A percentile compares a stretch with the other conserved stretches of the same genome.
phyloP scores from a whole-genome alignment of 2,888 invertebrate species.

The Phasia obesa region DNA sequence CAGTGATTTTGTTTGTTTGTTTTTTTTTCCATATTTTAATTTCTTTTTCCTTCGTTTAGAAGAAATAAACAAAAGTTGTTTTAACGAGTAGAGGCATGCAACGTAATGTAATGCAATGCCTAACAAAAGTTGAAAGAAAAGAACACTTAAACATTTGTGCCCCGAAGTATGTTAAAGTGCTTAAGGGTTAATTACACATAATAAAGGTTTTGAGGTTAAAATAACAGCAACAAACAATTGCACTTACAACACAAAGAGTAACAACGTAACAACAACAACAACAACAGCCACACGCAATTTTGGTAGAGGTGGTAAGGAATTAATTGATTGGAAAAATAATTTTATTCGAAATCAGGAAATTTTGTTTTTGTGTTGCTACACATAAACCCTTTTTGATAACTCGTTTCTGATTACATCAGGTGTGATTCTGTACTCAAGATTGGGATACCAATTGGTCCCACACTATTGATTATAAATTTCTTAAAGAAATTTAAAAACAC shows the following conservation, averaged over 20 bases:
- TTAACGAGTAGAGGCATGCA: conserved; percentile 34
- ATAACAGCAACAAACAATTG: conserved; percentile 44
- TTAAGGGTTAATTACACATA: conserved; percentile 69
- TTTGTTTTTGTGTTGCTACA: too few relatives aligned
- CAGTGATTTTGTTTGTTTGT: conserved; percentile 32
- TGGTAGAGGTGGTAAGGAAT: background rate
- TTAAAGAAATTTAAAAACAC: too few relatives aligned
- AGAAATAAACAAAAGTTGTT: conserved; percentile 1
- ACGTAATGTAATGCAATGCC: conserved; percentile 22
- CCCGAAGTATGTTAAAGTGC: conserved; percentile 60
- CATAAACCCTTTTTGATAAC: too few relatives aligned
- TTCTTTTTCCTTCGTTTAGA: background rate
- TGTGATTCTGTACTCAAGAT: too few relatives aligned
- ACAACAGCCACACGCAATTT: background rate
- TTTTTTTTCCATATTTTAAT: too few relatives aligned
- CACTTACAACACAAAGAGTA: conserved; percentile 13
- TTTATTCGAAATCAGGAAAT: too few relatives aligned
- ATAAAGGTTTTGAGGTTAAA: conserved; percentile 70
- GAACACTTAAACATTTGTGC: conserved; percentile 49
- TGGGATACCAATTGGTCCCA: too few relatives aligned
- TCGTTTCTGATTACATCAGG: too few relatives aligned
- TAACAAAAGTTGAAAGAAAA: conserved; percentile 27
- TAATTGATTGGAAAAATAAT: background rate
- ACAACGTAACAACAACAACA: conserved; percentile 17
- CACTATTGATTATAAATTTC: too few relatives aligned